Percentiles rank a stretch among this genome's conserved stretches.
These are phyloP conservation scores for Chymomyza caudatula DNA, from an alignment of 2,888 invertebrate genomes.

Conservation along the genomic window DNA sequence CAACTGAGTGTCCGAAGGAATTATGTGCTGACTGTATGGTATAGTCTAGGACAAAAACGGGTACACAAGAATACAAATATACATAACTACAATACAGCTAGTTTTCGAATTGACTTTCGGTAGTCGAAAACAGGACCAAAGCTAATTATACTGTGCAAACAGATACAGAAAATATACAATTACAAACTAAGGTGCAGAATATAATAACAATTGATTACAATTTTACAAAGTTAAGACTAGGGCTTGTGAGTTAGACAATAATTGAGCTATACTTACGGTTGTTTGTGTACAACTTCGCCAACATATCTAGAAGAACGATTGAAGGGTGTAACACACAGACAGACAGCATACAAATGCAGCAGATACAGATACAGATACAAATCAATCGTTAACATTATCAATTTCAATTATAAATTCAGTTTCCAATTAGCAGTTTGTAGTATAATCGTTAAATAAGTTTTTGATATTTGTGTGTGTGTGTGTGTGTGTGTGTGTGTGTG, in stretches of 20 bases:
- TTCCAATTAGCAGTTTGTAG: neutral
- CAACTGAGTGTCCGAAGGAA: too few species aligned
- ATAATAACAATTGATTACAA: neutral
- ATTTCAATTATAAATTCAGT: slow-evolving; percentile 15
- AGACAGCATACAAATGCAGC: slow-evolving; percentile 17
- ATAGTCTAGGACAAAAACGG: too few species aligned
- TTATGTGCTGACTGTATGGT: too few species aligned
- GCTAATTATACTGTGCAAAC: neutral
- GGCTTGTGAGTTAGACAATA: slow-evolving; percentile 15
- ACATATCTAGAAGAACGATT: slow-evolving; percentile 80
- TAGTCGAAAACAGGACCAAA: too few species aligned
- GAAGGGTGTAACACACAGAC: slow-evolving; percentile 30
- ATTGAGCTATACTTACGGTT: slow-evolving; percentile 82
- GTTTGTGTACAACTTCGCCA: slow-evolving; percentile 85
- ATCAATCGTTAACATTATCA: slow-evolving; percentile 19
- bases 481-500: neutral
- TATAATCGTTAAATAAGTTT: neutral
- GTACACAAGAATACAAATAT: too few species aligned
- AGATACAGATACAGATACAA: slow-evolving; percentile 25
- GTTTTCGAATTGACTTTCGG: too few species aligned
- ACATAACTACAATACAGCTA: too few species aligned
- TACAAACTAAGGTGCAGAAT: neutral
- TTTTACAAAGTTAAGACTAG: neutral
- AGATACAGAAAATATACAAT: neutral
- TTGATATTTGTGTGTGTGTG: slow-evolving; percentile 17